Conservation (phyloP, 2,113 vertebrate genomes). For the Cettia cetti region DNA sequence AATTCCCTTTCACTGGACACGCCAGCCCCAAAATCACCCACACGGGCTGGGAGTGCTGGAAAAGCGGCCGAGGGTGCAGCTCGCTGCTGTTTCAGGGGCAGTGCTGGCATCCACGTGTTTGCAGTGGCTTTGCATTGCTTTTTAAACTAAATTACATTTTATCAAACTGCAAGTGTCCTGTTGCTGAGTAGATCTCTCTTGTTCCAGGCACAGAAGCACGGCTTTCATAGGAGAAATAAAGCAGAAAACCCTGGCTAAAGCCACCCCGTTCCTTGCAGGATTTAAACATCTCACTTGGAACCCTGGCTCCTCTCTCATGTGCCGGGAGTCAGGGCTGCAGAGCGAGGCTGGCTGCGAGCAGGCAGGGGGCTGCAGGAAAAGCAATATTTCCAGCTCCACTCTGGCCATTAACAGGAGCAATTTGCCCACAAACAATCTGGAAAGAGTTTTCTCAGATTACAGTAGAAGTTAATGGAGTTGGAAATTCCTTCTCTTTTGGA, state of each 20-base stretch:
- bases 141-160: background rate
- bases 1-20: background rate
- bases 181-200: background rate
- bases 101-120: background rate
- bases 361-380: background rate
- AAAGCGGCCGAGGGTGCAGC: fast-evolving
- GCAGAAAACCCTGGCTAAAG: background rate
- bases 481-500: background rate
- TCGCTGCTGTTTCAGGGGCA: background rate
- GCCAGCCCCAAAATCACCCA: background rate
- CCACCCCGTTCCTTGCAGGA: background rate
- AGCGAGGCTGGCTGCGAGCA: background rate
- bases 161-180: background rate
- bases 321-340: background rate
- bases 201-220: background rate
- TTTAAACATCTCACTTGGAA: background rate
- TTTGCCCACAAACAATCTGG: slow-evolving; percentile 2
- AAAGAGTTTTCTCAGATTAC: slow-evolving; percentile 22
- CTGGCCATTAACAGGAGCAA: background rate
- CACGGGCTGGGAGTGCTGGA: background rate
- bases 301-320: background rate
- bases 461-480: slow-evolving; percentile 12
- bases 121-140: background rate
- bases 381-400: background rate
- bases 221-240: background rate